Base-by-base conservation (phyloP, 1,140 invertebrate species). In the Drosophila sturtevanti region DNA sequence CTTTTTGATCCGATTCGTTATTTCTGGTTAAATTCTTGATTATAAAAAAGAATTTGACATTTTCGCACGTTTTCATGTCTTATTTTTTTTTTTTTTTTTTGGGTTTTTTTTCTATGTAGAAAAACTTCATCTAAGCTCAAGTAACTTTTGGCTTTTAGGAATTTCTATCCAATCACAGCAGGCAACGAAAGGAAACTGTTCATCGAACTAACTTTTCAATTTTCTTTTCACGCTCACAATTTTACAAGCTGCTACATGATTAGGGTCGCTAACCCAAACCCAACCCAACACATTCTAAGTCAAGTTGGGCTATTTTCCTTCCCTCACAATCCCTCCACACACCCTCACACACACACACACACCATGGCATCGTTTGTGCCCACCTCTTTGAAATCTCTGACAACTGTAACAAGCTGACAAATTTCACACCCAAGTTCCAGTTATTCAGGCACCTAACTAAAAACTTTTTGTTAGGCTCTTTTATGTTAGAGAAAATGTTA, bases 211-310 rank as follows among this genome's bases (percentile, higher is more conserved):
- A 84, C 77, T 84, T 84, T 84, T 85, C 81, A 84, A 84, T 84
- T 84, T 84, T 77, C 72, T 85, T 85, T 86, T 86, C 74, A 85
- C 81, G 70, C 82, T 86, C 79, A 59, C 74, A 77, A 18, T 87
- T 86, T 77, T 86, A 81, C 81, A 85, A 85, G 81, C 81, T 86
- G 81, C 82, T 86, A 86, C 81, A 86, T 87, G 81, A 85, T 85
- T 85, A 86, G 82, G 81, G 81, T 85, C 81, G 72, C 60, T 41
- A 38, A 55, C 34, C 54, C 63, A 48, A 41, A n/a, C 41, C 9
- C 16, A 3, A 48, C 9, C 16, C 41, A 48, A 10, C 41, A 44
- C 21, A 48, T 48, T 10, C 41, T 48, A 48, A 21, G 41, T 9
- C 16, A 48, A 16, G 14, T 16, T 37, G 54, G 55, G 59, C 10